These are phyloP conservation scores for Gambusia yucatana DNA, from an alignment of 2,797 vertebrate genomes.

Conservation along the genomic window DNA sequence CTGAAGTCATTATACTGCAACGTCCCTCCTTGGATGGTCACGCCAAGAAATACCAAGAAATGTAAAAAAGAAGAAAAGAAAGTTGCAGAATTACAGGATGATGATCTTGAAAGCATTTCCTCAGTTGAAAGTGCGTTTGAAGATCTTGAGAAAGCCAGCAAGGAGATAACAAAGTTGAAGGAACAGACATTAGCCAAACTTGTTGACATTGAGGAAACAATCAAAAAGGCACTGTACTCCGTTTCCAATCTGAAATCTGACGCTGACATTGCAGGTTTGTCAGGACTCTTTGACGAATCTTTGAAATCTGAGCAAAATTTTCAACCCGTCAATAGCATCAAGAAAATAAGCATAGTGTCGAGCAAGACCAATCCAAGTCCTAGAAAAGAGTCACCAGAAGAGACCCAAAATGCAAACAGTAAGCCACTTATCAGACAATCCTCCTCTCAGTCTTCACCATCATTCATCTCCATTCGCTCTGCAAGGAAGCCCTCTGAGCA, in stretches of 20 bases:
- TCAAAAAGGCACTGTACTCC: conserved; percentile 93
- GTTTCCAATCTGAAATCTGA: conserved; percentile 93
- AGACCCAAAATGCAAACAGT: background rate
- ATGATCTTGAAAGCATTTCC: conserved; percentile 81
- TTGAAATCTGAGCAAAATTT: conserved; percentile 75
- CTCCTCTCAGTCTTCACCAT: conserved; percentile 86
- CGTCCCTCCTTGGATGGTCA: conserved; percentile 80
- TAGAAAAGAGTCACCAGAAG: conserved; percentile 42
- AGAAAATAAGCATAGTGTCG: conserved; percentile 85
- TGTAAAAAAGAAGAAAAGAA: conserved; percentile 65
- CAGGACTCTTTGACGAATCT: conserved; percentile 88
- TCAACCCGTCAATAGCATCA: conserved; percentile 78
- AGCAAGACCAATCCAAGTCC: conserved; percentile 80
- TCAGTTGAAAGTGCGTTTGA: conserved; percentile 90
- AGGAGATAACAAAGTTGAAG: conserved; percentile 90
- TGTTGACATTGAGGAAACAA: conserved; percentile 91
- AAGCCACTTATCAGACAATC: conserved; percentile 65
- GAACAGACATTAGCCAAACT: conserved; percentile 93
- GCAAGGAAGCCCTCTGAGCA: conserved; percentile 83
- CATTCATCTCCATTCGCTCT: conserved; percentile 90
- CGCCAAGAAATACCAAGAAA: conserved; percentile 50
- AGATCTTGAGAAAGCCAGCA: conserved; percentile 92
- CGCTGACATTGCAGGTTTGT: conserved; percentile 83
- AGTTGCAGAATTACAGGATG: conserved; percentile 68
- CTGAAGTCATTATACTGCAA: conserved; percentile 83